Percentiles rank a stretch among this genome's conserved stretches.
Conservation (phyloP, 2,888 invertebrate species). For the Hypomecis atomaria region DNA sequence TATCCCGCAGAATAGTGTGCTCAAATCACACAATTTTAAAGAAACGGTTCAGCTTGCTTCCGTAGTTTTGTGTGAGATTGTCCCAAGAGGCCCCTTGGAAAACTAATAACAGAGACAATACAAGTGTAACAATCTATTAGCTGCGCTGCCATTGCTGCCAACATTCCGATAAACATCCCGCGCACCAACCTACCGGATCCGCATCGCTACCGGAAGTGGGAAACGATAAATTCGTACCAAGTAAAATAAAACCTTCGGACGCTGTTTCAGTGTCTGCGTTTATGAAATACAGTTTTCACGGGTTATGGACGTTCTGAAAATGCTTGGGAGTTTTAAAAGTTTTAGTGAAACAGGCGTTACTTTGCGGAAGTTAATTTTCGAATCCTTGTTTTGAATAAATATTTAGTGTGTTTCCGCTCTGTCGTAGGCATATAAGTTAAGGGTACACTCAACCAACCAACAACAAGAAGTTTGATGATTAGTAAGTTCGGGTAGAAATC, state of each 20-base stretch:
- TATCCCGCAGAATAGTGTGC: too few species aligned
- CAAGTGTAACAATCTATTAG: constrained; percentile 42
- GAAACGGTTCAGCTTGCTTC: too few species aligned
- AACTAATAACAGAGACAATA: constrained; percentile 39
- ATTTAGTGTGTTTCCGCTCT: too few species aligned
- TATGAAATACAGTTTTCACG: constrained; percentile 61
- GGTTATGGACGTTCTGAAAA: constrained; percentile 30
- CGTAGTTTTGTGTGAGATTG: too few species aligned
- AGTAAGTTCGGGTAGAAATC: too few species aligned
- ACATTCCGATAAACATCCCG: constrained; percentile 53
- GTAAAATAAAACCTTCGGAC: constrained; percentile 72
- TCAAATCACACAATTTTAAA: too few species aligned
- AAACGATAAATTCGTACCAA: constrained; percentile 67
- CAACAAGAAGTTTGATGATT: too few species aligned
- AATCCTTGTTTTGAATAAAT: too few species aligned
- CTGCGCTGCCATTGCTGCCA: constrained; percentile 24
- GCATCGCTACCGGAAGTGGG: constrained; percentile 59
- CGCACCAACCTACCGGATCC: constrained; percentile 39
- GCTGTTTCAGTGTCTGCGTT: constrained; percentile 65
- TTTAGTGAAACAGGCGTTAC: not conserved
- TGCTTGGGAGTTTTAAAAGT: not conserved
- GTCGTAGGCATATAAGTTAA: too few species aligned
- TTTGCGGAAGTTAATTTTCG: too few species aligned
- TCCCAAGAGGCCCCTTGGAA: constrained; percentile 10
- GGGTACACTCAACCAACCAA: too few species aligned